A percentile compares a stretch with the other conserved stretches of the same genome.
These are phyloP conservation scores for Hycleus cichorii DNA, from an alignment of 1,140 invertebrate species.

Conservation along the genomic window DNA sequence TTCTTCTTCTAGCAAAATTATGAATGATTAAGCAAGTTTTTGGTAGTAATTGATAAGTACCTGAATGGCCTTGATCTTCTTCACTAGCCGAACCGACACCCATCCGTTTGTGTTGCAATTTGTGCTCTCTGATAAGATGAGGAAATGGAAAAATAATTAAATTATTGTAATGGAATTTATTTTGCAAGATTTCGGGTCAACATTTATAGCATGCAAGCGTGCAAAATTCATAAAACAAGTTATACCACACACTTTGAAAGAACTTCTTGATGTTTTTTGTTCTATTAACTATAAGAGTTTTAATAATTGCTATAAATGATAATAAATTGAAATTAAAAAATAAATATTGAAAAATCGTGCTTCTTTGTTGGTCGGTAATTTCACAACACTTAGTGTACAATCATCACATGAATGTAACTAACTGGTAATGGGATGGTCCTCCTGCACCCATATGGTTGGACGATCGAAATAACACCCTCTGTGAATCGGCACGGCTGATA, in stretches of 20 bases:
- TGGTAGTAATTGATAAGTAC: conserved; percentile 39
- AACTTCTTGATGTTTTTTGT: too few relatives aligned
- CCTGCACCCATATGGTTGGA: conserved; percentile 56
- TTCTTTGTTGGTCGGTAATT: neutral
- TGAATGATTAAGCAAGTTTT: neutral
- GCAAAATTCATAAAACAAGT: conserved; percentile 9
- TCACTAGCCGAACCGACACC: conserved; percentile 58
- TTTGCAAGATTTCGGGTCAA: neutral
- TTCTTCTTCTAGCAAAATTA: conserved; percentile 54
- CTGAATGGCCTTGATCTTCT: conserved; percentile 64
- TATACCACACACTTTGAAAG: neutral
- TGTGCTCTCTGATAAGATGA: conserved; percentile 58
- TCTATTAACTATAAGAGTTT: too few relatives aligned
- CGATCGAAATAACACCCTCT: conserved; percentile 62
- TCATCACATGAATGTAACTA: conserved; percentile 27
- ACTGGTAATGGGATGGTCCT: conserved; percentile 39
- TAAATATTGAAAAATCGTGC: conserved; percentile 2
- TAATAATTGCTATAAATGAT: neutral
- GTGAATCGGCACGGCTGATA: conserved; percentile 59
- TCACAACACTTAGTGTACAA: conserved; percentile 8
- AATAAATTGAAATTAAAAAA: neutral
- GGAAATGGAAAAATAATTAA: neutral
- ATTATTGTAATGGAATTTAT: neutral
- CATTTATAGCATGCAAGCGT: conserved; percentile 13
- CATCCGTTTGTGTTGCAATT: conserved; percentile 61